A percentile compares a stretch with the other conserved stretches of the same genome.
Conservation (phyloP, 1,140 invertebrate species). For the Ceratina japonica region DNA sequence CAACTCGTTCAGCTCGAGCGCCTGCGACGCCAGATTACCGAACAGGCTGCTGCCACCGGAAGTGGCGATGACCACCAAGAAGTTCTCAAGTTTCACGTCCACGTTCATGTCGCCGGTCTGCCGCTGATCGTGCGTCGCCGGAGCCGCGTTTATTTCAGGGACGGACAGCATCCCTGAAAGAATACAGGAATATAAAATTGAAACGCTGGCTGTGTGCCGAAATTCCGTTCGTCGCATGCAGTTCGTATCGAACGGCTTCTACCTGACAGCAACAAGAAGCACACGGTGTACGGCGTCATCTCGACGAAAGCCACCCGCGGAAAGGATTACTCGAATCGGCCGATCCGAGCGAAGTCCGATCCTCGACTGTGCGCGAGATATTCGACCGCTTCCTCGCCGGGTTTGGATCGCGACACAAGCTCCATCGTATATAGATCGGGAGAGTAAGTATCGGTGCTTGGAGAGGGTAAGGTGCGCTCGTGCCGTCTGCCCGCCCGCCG, state of each 20-base stretch:
- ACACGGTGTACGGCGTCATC: neutral
- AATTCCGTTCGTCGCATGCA: no score
- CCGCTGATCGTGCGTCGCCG: conserved; percentile 75
- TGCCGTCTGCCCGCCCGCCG: neutral
- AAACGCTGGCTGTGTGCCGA: no score
- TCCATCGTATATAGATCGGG: conserved; percentile 35
- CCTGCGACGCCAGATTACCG: conserved; percentile 50
- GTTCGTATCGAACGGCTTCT: neutral
- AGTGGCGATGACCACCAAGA: conserved; percentile 71
- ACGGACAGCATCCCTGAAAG: neutral
- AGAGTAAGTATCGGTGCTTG: conserved; percentile 19
- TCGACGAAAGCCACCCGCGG: neutral
- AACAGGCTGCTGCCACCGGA: conserved; percentile 27
- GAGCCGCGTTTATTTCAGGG: conserved; percentile 37
- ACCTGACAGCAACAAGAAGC: conserved; percentile 27
- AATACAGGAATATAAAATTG: neutral
- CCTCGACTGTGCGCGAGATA: conserved; percentile 38
- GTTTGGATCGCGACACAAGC: neutral
- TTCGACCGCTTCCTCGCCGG: conserved; percentile 36
- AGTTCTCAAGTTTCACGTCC: conserved; percentile 75
- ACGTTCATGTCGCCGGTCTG: conserved; percentile 77
- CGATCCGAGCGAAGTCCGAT: conserved; percentile 46
- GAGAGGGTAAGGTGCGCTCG: conserved; percentile 41
- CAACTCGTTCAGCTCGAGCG: conserved; percentile 40
- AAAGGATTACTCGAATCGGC: conserved; percentile 25